A percentile compares a stretch with the other conserved stretches of the same genome.
Evolutionary conservation across 2,888 invertebrate genomes (phyloP).

Genomic region (Tillus elongatus): DNA sequence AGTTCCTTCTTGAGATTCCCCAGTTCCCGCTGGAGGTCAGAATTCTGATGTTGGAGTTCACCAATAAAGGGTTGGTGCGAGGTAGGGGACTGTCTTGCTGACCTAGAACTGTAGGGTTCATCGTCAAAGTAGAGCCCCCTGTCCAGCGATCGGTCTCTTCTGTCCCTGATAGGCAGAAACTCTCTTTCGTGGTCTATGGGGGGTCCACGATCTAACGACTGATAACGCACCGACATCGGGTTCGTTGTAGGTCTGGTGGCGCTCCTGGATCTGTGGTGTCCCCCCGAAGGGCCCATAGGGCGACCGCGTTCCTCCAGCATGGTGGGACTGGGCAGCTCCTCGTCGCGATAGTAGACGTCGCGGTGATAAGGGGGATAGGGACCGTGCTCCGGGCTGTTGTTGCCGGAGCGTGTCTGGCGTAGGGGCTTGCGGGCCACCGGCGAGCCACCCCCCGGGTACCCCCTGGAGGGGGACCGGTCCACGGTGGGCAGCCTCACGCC

Average conservation of each 20-base stretch:
- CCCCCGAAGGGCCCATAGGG: slow-evolving; percentile 48
- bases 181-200: slow-evolving; percentile 62
- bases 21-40: slow-evolving; percentile 88
- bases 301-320: slow-evolving; percentile 68
- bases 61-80: slow-evolving; percentile 56
- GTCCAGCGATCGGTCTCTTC: slow-evolving; percentile 59
- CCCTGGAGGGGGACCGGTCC: slow-evolving; percentile 80
- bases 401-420: slow-evolving; percentile 48
- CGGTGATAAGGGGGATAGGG: slow-evolving; percentile 39
- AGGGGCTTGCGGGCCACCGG: slow-evolving; percentile 35
- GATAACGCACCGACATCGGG: slow-evolving; percentile 51
- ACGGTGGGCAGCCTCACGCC: slow-evolving; percentile 74
- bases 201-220: slow-evolving; percentile 44
- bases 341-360: slow-evolving; percentile 64
- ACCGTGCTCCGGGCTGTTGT: slow-evolving; percentile 51
- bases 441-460: slow-evolving; percentile 57
- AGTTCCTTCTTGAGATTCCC: slow-evolving; percentile 86
- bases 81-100: slow-evolving; percentile 63
- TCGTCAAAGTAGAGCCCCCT: slow-evolving; percentile 61
- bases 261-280: slow-evolving; percentile 68
- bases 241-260: slow-evolving; percentile 55
- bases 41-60: slow-evolving; percentile 88
- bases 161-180: slow-evolving; percentile 79
- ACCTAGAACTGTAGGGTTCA: slow-evolving; percentile 51
- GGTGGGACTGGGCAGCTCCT: slow-evolving; percentile 78